Conservation (phyloP, 2,888 invertebrate species). For the Tupiocoris notatus region DNA sequence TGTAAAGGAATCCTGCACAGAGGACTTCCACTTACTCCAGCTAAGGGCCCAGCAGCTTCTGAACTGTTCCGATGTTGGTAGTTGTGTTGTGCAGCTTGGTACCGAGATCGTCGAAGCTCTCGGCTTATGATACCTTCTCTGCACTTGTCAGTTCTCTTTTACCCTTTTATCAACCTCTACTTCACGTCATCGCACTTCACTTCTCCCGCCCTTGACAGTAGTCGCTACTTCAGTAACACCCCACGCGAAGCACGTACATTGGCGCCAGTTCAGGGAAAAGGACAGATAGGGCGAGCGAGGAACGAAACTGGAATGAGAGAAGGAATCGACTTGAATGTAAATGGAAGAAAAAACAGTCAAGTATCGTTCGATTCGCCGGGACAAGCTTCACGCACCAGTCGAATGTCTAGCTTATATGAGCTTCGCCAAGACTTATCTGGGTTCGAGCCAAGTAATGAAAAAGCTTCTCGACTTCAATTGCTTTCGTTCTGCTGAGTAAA, state of each 20-base stretch:
- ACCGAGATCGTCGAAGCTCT: not conserved
- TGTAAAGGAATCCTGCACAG: not conserved
- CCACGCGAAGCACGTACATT: not conserved
- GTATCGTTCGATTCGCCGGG: not conserved
- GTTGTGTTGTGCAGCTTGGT: not conserved
- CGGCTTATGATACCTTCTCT: conserved; percentile 9
- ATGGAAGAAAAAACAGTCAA: not conserved
- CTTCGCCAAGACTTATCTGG: no score
- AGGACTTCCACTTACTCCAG: not conserved
- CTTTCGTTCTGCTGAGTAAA: no score
- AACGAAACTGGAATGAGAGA: not conserved
- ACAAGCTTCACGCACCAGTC: not conserved
- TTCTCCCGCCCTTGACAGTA: not conserved
- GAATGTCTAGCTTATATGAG: no score
- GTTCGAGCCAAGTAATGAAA: no score
- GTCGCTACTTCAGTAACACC: not conserved
- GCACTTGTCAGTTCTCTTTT: conserved; percentile 19
- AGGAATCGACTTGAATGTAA: not conserved
- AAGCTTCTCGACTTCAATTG: no score
- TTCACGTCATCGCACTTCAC: not conserved
- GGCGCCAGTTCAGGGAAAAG: not conserved
- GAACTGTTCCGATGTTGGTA: not conserved
- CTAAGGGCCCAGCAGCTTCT: not conserved
- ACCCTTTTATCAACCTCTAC: conserved; percentile 2
- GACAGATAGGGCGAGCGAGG: not conserved